Evolutionary conservation across 35 echinoderm and acorn worm genomes (phyloP), one percentile per base, ranked within the genome.

Genomic region (Amphiura filiformis): DNA sequence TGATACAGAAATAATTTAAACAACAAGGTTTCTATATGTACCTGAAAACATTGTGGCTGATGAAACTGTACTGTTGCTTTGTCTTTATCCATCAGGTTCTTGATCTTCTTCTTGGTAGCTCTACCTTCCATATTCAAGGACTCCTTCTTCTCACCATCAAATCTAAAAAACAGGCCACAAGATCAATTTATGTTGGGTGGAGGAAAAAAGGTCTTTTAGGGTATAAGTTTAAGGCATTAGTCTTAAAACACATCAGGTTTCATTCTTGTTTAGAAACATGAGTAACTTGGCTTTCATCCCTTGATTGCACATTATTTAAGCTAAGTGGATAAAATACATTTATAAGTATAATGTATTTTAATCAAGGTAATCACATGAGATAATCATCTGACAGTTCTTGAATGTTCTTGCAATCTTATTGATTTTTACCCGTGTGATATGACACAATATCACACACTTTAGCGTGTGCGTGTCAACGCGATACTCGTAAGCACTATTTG

Each of bases 1-100:
- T 42, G 57, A 28, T 31, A 22, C 39, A 49, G 32, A 26, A 23
- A 34, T 34, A 56, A 0, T 0, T 57, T 80, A 4, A 80, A 18
- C 34, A 37, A 18, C 38, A 37, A 35, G 0, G 14, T 36, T 39
- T 34, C 17, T 56, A 32, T 80, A 31, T 26, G 39, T 82, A 97
- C 95, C 95, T 97, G 92, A 79, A 97, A 97, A 17, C 95, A 32
- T 38, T 97, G 95, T 0, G 95, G 95, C 31, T 97, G 95, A 84
- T 97, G 95, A 57, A 97, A 94, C 56, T 97, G 92, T 31, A 94
- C 57, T 0, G 92, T 94, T 32, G 88, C 95, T 35, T 82, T 91
- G 31, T 84, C 56, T 41, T 94, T 89, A 22, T 88, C 82, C 13
- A 97, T 38, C 34, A 97, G 44, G 2, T 77, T 86, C 34, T 87